Base-by-base conservation (phyloP, 2,113 vertebrate genomes). In the Gymnarchus niloticus region DNA sequence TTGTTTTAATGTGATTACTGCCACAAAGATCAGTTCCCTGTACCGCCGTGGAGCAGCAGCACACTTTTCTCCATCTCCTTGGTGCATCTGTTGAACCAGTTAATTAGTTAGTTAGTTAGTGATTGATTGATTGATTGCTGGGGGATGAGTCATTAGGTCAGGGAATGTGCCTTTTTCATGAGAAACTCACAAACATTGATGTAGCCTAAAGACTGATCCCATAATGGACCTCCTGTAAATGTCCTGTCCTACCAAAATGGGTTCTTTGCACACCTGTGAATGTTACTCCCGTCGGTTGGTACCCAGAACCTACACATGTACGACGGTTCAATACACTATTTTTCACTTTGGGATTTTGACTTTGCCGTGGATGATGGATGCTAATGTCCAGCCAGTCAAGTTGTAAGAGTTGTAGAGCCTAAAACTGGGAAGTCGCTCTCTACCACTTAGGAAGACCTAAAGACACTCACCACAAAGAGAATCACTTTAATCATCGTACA, bases 401-500 rank as follows among this genome's bases (percentile, higher is more conserved):
- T 14, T 73, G 65, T 19, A 73, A 73, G 14, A 73, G 28, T 19
- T 69, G 12, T 33, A 17, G 61, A 69, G 61, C 19, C 41, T 73
- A 73, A 73, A 28, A 41, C 17, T 73, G 65, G 65, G 19, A 73
- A 41, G 4, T 5, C 25, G 3, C 12, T 33, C 65, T 73, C 65
- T 19, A 17, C 12, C 14, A 41, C 28, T 19, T 73, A 73, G 4
- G 3, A 41, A 41, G 33, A 73, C 23, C 59, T 12, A 65, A 65
- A 33, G 59, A 69, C 61, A 14, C 25, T 37, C 37, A 33, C 28
- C 1, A 14, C 33, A 73, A 14, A 1, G 28, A 41, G 65, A 14
- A 73, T 73, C 65, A 73, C 65, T 73, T 73, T 73, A 41, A 69
- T 37, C 61, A 69, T 23, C 37, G 61, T 69, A 69, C 61, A 69